Base-by-base conservation (phyloP, 2,113 vertebrate species). In the Amazona vittata region DNA sequence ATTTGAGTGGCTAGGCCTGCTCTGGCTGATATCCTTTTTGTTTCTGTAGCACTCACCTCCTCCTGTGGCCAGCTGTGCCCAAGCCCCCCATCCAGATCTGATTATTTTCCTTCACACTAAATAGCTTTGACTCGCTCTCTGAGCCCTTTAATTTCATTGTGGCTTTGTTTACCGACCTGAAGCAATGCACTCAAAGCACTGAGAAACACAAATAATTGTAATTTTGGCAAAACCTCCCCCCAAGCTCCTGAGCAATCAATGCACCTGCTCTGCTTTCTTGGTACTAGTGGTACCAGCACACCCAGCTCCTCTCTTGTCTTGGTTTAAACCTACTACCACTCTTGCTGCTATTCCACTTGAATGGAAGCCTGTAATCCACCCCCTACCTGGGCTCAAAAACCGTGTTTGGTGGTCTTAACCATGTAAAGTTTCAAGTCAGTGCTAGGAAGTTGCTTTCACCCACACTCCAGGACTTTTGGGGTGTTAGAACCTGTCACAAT, bases 101-200 rank as follows among this genome's bases (percentile, higher is more conserved):
- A 46, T 94, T 96, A 71, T 96, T 97, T 97, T 80, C 70, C 63
- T 86, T 89, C 80, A 53, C 78, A 53, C 53, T 43, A 43, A 69
- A 41, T 18, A 63, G 69, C 77, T 83, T 62, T 63, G 68, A 57
- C 92, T 82, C 26, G 1, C 91, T 2, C 25, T 77, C 85, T 74
- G 86, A 46, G 37, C 33, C 80, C 78, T 90, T 79, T 43, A 13
- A 46, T 81, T 47, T 70, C 52, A 19, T 68, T 57, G 21, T 1
- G 7, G 49, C 85, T 93, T 86, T 85, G 47, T 96, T 83, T 93
- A 39, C 31, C 0, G 3, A 83, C 75, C 52, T 71, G 90, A 93
- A 86, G 41, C 44, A 22, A 70, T 12, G 8, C 37, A 31, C 43
- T 65, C 18, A 7, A 46, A 76, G 75, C 73, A 44, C 57, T 37